A percentile compares a stretch with the other conserved stretches of the same genome.
Evolutionary conservation across 1,140 invertebrate species (phyloP).

Genomic region (Druon quercuslanigerum): DNA sequence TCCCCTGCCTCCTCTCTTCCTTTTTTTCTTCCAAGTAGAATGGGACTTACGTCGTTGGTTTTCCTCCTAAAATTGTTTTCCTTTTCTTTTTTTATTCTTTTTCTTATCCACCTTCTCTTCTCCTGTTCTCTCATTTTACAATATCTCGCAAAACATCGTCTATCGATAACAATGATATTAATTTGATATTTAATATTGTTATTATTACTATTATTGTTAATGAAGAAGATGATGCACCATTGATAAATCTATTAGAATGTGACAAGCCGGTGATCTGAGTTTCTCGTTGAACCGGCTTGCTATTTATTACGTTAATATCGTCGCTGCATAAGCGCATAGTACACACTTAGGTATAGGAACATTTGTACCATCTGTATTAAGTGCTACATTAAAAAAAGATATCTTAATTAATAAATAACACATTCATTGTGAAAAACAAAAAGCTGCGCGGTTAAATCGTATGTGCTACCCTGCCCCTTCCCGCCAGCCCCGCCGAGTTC

Average conservation of each 20-base stretch:
- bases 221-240: slow-evolving; percentile 2
- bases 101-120: slow-evolving; percentile 39
- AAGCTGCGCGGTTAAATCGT: slow-evolving; percentile 44
- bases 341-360: slow-evolving; percentile 61
- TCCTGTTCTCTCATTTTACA: slow-evolving; percentile 31
- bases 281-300: not conserved
- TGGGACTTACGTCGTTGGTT: slow-evolving; percentile 12
- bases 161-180: slow-evolving; percentile 24
- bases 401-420: slow-evolving; percentile 60
- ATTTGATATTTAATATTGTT: not conserved
- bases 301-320: not conserved
- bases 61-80: not conserved
- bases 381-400: slow-evolving; percentile 59
- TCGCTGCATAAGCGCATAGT: slow-evolving; percentile 18
- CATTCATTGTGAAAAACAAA: slow-evolving; percentile 51
- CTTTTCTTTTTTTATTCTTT: not conserved
- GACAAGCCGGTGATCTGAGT: not conserved
- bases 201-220: slow-evolving; percentile 17
- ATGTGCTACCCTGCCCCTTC: slow-evolving; percentile 57
- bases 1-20: not conserved
- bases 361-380: slow-evolving; percentile 74
- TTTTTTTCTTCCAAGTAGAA: not conserved
- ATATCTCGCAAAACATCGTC: not conserved
- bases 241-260: slow-evolving; percentile 9
- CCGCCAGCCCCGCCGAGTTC: slow-evolving; percentile 75